Evolutionary conservation across 2,113 vertebrate species (phyloP), one percentile per base, ranked within the genome.

Genomic region (Forbesichthys papilliferus): DNA sequence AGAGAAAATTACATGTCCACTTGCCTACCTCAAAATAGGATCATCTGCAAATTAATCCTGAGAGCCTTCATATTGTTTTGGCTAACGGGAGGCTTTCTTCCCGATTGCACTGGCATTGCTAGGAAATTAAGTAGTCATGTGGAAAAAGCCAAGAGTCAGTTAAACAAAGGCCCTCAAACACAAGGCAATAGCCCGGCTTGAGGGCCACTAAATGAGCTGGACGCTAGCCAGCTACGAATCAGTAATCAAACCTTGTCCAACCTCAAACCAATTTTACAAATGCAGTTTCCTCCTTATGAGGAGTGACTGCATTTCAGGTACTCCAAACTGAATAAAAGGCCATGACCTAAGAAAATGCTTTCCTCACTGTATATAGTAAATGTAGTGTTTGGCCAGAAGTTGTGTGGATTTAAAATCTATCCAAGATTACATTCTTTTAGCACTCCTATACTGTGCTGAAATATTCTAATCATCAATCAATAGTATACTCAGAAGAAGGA

Each of bases 31-130:
- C 16, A 42, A 79, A 74, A 82, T 79, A 82, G 69, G 73, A 76
- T 87, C 81, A 73, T 68, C 77, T 73, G 75, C 82, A 84, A 90
- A 90, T 85, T 46, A 87, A 85, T 90, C 84, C 73, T 66, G 33
- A 4, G 71, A 86, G 85, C 62, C 74, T 77, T 81, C 69, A 64
- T 80, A 75, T 85, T 86, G 77, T 59, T 73, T 86, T 79, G 81
- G 82, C 79, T 59, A 13, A 2, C 48, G 20, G 48, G 49, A 3
- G 11, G 49, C 3, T 52, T 52, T 33, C 47, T 33, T 80, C 57
- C 62, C 82, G 60, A 76, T 65, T 54, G 51, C 34, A 69, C 66
- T 46, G 54, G 52, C 27, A 27, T 27, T 27, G 27, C 27, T 27
- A 27, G 66, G 69, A 79, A 82, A 83, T 72, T 60, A 67, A 84